phyloP scores from a whole-genome alignment of 2,113 vertebrate species.

The Tetraodon nigroviridis region DNA sequence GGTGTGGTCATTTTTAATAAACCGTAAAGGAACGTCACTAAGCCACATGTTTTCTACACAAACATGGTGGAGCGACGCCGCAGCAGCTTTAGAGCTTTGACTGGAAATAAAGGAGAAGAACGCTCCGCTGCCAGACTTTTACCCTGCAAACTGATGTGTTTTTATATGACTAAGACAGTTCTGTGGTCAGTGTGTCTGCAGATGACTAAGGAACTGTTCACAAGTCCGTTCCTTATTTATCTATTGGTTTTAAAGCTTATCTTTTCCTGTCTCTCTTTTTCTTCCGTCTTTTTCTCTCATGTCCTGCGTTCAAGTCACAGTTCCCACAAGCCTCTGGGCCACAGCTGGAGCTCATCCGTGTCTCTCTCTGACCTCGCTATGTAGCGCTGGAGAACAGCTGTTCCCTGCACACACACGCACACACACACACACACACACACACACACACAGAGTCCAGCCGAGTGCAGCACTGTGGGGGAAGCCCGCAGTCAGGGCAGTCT shows the following conservation, averaged over 20 bases:
- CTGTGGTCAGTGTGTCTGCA: too few species aligned
- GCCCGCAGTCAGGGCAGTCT: constrained; percentile 42
- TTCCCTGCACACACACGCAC: constrained; percentile 38
- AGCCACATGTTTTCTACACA: too few species aligned
- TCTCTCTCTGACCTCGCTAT: constrained; percentile 58
- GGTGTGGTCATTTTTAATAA: too few species aligned
- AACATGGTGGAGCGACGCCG: too few species aligned
- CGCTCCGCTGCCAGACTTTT: not conserved
- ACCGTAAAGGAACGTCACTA: too few species aligned
- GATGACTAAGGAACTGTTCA: too few species aligned
- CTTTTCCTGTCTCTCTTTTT: not conserved
- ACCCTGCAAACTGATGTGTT: not conserved
- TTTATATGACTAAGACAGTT: too few species aligned
- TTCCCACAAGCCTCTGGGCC: constrained; percentile 66
- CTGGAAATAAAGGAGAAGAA: too few species aligned
- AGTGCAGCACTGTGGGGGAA: constrained; percentile 44
- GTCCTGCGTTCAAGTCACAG: constrained; percentile 54
- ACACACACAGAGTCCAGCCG: constrained; percentile 28
- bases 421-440: not conserved
- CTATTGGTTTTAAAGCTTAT: constrained; percentile 6
- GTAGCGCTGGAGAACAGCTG: constrained; percentile 64
- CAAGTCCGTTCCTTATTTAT: not conserved
- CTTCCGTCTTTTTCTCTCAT: constrained; percentile 1
- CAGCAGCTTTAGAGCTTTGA: too few species aligned
- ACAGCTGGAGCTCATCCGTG: constrained; percentile 62